Percentiles rank a stretch among this genome's conserved stretches.
These are phyloP conservation scores for Notolabrus celidotus DNA, from an alignment of 2,797 vertebrate species.

Conservation along the genomic window DNA sequence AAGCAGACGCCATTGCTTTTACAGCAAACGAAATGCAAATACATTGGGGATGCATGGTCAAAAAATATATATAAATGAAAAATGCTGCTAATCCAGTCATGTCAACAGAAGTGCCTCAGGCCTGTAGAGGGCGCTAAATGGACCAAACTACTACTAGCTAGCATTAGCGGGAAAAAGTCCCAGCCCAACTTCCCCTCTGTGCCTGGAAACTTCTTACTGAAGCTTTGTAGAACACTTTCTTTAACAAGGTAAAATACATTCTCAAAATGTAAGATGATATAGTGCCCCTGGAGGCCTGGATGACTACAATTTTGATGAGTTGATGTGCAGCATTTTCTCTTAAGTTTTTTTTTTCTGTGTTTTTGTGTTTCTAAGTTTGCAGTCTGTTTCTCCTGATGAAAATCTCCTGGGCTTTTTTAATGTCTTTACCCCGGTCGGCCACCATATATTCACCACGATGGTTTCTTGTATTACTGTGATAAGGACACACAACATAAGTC, in stretches of 20 bases:
- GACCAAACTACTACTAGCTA: no score
- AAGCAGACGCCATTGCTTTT: no score
- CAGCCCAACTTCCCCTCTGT: no score
- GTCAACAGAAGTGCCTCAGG: not conserved
- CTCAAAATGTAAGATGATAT: not conserved
- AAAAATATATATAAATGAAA: no score
- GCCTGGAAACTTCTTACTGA: no score
- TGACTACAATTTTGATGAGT: not conserved
- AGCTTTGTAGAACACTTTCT: no score
- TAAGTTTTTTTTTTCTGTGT: not conserved
- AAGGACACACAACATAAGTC: constrained; percentile 48
- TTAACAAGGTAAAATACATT: no score
- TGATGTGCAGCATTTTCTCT: not conserved
- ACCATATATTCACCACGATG: constrained; percentile 55
- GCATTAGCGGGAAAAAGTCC: no score
- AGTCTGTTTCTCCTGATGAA: not conserved
- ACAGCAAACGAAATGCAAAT: no score
- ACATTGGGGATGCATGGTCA: no score
- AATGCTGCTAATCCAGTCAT: no score
- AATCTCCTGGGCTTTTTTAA: not conserved
- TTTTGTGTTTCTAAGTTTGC: not conserved
- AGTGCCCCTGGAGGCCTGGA: not conserved
- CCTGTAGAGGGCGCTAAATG: not conserved
- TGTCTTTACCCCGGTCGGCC: not conserved
- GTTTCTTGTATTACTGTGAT: constrained; percentile 66